These are phyloP conservation scores for Sceliomorpha sp. DNA, from an alignment of 2,888 invertebrate species.

Conservation along the genomic window DNA sequence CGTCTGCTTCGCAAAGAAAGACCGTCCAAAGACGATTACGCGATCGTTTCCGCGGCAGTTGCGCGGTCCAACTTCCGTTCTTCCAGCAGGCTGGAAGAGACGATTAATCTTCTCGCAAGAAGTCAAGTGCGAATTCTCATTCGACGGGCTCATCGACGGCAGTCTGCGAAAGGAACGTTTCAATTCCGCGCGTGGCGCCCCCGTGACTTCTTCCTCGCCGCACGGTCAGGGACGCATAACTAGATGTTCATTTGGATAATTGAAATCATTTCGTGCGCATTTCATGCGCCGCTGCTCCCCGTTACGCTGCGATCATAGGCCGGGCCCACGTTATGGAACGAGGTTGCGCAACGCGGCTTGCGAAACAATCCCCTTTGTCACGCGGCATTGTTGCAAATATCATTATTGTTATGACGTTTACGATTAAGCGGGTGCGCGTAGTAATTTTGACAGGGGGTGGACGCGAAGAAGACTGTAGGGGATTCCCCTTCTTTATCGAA, in stretches of 20 bases:
- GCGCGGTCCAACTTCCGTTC: slow-evolving; percentile 19
- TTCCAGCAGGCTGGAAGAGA: slow-evolving; percentile 22
- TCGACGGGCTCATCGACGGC: slow-evolving; percentile 28
- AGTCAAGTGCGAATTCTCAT: slow-evolving; percentile 68
- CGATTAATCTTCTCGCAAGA: slow-evolving; percentile 70
- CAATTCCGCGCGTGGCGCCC: slow-evolving; percentile 32
- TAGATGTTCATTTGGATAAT: slow-evolving; percentile 55
- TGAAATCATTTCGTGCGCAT: slow-evolving; percentile 53
- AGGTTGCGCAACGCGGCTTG: slow-evolving; percentile 50
- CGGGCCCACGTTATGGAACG: slow-evolving; percentile 48
- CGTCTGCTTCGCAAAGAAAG: slow-evolving; percentile 5
- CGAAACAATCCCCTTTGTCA: slow-evolving; percentile 57
- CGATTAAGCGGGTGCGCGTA: slow-evolving; percentile 8
- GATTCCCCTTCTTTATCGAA: slow-evolving; percentile 12
- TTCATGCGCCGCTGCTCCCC: slow-evolving; percentile 52
- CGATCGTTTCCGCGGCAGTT: slow-evolving; percentile 22
- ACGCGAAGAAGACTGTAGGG: slow-evolving; percentile 13
- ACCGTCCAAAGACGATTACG: slow-evolving; percentile 22
- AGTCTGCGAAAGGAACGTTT: too few species aligned
- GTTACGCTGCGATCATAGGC: slow-evolving; percentile 51
- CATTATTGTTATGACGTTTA: slow-evolving; percentile 52
- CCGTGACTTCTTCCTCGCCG: slow-evolving; percentile 16
- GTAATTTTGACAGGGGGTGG: slow-evolving; percentile 28
- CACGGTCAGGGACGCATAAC: slow-evolving; percentile 34
- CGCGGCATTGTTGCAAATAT: slow-evolving; percentile 54